phyloP scores from a whole-genome alignment of 2,797 vertebrate genomes.

The Pangasius djambal region DNA sequence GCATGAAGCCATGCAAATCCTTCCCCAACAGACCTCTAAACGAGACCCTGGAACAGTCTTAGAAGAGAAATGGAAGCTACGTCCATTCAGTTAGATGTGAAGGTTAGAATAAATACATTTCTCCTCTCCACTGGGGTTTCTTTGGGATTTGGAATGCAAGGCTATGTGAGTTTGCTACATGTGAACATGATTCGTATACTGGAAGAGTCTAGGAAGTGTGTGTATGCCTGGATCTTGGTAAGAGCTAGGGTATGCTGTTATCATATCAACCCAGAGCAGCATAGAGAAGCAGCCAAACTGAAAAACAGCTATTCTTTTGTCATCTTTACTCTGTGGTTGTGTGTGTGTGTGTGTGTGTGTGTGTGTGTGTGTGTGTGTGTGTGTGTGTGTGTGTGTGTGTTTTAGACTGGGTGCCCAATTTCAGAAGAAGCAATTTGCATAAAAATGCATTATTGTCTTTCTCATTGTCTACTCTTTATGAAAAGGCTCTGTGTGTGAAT shows the following conservation, averaged over 20 bases:
- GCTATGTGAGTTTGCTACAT: neutral
- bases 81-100: slow-evolving; percentile 55
- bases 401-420: neutral
- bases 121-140: slow-evolving; percentile 42
- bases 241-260: slow-evolving; percentile 60
- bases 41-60: neutral
- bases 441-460: slow-evolving; percentile 54
- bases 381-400: neutral
- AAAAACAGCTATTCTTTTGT: slow-evolving; percentile 24
- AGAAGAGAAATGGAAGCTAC: slow-evolving; percentile 27
- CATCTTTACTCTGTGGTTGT: slow-evolving; percentile 12
- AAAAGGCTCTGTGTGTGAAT: slow-evolving; percentile 18
- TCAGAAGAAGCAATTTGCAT: slow-evolving; percentile 26
- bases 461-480: slow-evolving; percentile 31
- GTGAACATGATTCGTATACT: slow-evolving; percentile 24
- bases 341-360: neutral
- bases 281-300: slow-evolving; percentile 48
- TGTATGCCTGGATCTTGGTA: slow-evolving; percentile 27
- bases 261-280: slow-evolving; percentile 58
- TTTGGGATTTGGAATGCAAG: slow-evolving; percentile 45
- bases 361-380: slow-evolving; percentile 3
- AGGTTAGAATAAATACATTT: slow-evolving; percentile 51
- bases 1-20: too few species aligned
- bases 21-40: too few species aligned
- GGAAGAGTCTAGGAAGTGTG: slow-evolving; percentile 15